Percentiles rank a stretch among this genome's conserved stretches.
These are phyloP conservation scores for Sesamia nonagrioides DNA, from an alignment of 1,140 invertebrate genomes.

Conservation along the genomic window DNA sequence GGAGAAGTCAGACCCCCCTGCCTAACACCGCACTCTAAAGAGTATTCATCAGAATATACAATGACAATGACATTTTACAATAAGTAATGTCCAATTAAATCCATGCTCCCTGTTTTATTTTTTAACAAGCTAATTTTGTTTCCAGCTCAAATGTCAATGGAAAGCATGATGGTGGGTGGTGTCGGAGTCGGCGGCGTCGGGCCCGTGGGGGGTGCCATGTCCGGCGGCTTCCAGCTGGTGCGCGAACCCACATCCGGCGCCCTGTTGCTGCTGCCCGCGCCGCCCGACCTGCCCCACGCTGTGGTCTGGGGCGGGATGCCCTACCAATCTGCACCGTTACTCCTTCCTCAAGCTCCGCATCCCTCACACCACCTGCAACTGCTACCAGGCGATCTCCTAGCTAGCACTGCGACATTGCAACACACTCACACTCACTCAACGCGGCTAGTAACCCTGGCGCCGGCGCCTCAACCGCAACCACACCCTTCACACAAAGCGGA, in stretches of 20 bases:
- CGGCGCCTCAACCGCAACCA: conserved; percentile 79
- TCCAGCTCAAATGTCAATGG: conserved; percentile 90
- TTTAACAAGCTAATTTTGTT: conserved; percentile 39
- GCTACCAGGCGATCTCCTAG: conserved; percentile 87
- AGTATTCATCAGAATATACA: too few relatives aligned
- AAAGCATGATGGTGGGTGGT: conserved; percentile 89
- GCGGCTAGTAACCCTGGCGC: conserved; percentile 87
- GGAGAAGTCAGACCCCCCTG: too few relatives aligned
- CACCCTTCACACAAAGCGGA: conserved; percentile 77
- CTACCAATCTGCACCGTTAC: conserved; percentile 88
- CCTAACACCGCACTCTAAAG: too few relatives aligned
- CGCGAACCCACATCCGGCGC: conserved; percentile 94
- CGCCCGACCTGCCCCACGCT: conserved; percentile 92
- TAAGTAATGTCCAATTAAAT: too few relatives aligned
- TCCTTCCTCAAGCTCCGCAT: conserved; percentile 90
- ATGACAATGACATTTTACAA: too few relatives aligned
- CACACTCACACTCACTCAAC: conserved; percentile 89
- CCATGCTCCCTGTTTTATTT: neutral
- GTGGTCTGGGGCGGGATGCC: conserved; percentile 92
- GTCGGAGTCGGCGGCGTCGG: conserved; percentile 87
- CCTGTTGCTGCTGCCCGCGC: conserved; percentile 92
- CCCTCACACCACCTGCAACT: conserved; percentile 89
- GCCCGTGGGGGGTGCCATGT: conserved; percentile 73
- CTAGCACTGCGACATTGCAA: conserved; percentile 86
- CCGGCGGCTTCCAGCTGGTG: conserved; percentile 90